phyloP scores from a whole-genome alignment of 2,113 vertebrate genomes.

The Brienomyrus brachyistius region DNA sequence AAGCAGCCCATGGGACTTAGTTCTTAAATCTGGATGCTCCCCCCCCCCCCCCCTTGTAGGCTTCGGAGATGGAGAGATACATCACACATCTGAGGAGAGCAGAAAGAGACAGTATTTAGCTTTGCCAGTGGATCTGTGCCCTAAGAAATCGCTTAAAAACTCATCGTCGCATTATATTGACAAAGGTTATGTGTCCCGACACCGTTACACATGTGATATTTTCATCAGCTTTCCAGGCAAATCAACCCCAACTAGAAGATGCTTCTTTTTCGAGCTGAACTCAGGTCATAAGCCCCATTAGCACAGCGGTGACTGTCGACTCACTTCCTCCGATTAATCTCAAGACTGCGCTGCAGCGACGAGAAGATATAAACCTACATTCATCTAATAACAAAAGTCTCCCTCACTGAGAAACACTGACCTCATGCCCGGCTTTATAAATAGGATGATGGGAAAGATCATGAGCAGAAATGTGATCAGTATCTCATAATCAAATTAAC shows the following conservation, averaged over 20 bases:
- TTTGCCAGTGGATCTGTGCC: background rate
- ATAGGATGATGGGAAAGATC: background rate
- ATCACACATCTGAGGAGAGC: background rate
- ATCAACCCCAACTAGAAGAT: background rate
- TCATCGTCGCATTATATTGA: background rate
- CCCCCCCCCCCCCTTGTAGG: background rate
- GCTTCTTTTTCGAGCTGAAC: background rate
- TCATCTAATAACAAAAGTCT: background rate
- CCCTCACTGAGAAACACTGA: background rate
- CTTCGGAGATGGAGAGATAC: no score
- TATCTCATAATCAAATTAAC: background rate
- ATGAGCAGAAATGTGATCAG: background rate
- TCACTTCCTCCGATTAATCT: background rate
- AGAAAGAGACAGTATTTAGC: background rate
- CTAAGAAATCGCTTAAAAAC: background rate
- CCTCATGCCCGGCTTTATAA: background rate
- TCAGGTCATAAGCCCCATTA: background rate
- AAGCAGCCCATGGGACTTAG: conserved; percentile 41
- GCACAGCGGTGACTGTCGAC: background rate
- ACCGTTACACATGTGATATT: background rate
- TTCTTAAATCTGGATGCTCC: conserved; percentile 43
- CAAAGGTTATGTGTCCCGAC: background rate
- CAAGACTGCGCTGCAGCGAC: background rate
- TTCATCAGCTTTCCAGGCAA: background rate
- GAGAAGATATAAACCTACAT: background rate